Base-by-base conservation (phyloP, 1,140 invertebrate genomes). In the Latrodectus geometricus region DNA sequence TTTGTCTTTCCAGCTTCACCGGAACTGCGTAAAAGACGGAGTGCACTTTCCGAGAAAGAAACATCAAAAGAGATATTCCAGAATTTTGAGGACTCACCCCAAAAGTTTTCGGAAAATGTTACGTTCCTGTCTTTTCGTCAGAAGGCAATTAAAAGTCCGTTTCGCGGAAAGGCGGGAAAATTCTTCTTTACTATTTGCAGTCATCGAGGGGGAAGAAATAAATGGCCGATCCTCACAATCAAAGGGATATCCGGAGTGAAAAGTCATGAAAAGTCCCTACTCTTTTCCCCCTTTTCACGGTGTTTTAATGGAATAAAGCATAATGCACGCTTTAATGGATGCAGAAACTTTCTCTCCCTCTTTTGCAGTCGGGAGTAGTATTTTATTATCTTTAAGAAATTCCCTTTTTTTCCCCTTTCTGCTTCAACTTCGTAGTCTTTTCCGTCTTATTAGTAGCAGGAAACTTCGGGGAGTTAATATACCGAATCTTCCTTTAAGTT, bases 241-340 rank as follows among this genome's bases (percentile, higher is more conserved):
- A 54, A 65, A 54, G 81, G 81, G 81, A 75, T 75, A 83, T 83
- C 81, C 81, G 81, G 81, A 75, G 48, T 7, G 23, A 23, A 61
- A 73, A 23, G 17, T 75, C 73, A 52, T 54, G 73, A 61, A 82
- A 72, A 54, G 74, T 54, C 52, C 49, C 72, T 74, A 74, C 52
- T 20, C 72, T 50, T n/a, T 21, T 21, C 52, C 54, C 21, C 69
- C 66, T 8, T 52, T 21, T 74, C 50, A 52, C 49, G 23, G 35
- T 82, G 80, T 68, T 75, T 72, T 83, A 83, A 83, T 83, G 81
- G 72, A 83, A 83, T 83, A 83, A 83, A 66, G 81, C 81, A 83
- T 61, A 75, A 83, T 49, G 81, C 81, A 66, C 48, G 81, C 56
- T 83, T 75, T 83, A 75, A 83, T 83, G 81, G 81, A 83, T 65